These are phyloP conservation scores for Hormaphis cornu DNA, from an alignment of 1,140 invertebrate genomes.

Conservation along the genomic window DNA sequence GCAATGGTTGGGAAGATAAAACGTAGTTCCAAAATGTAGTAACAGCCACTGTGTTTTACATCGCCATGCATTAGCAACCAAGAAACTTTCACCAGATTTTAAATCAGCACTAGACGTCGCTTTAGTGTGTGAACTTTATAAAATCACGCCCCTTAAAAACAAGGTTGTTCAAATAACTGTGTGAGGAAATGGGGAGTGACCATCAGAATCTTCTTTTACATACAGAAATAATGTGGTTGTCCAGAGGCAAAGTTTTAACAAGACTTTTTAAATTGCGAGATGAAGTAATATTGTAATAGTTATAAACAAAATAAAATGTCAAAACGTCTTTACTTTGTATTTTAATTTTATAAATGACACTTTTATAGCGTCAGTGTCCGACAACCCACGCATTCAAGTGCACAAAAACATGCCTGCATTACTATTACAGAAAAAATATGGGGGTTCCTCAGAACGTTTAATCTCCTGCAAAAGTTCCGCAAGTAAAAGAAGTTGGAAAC, in stretches of 20 bases:
- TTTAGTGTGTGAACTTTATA: constrained; percentile 16
- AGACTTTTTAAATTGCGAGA: constrained; percentile 41
- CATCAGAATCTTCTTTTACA: constrained; percentile 33
- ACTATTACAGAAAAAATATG: no score
- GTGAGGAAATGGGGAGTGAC: constrained; percentile 16
- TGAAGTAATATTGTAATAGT: constrained; percentile 34
- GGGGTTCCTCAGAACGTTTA: no score
- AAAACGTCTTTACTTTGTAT: no score
- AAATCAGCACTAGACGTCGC: not conserved
- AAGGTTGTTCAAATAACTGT: constrained; percentile 17
- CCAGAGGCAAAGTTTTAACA: constrained; percentile 40
- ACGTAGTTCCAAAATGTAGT: constrained; percentile 8
- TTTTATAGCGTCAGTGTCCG: no score
- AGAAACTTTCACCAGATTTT: constrained; percentile 3
- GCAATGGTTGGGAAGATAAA: constrained; percentile 16
- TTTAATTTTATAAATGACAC: no score
- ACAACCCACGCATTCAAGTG: no score
- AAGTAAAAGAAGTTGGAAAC: no score
- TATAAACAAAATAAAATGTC: no score
- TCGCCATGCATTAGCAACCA: constrained; percentile 13
- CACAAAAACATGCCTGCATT: no score
- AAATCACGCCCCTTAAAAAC: not conserved
- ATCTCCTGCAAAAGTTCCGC: no score
- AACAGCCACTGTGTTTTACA: constrained; percentile 9
- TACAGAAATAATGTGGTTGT: constrained; percentile 41